Conservation (phyloP, 2,888 invertebrate genomes). For the Mamestra brassicae region DNA sequence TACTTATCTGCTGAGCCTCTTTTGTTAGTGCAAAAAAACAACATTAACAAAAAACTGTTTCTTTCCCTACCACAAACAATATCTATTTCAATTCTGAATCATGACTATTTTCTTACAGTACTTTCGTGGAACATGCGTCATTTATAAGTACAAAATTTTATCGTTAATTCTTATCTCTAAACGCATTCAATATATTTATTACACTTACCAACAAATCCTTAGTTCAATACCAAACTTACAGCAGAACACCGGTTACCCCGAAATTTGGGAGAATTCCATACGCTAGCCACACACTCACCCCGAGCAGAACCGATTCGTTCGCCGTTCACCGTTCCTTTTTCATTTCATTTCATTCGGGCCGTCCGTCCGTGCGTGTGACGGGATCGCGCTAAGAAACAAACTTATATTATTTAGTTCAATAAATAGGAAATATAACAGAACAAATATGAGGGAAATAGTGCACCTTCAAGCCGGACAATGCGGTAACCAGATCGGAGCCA, state of each 20-base stretch:
- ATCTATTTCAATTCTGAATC: constrained; percentile 1
- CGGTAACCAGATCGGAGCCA: constrained; percentile 95
- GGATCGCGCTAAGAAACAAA: constrained; percentile 67
- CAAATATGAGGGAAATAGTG: constrained; percentile 95
- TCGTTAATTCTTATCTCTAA: constrained; percentile 1
- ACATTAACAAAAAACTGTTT: not conserved
- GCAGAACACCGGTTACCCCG: constrained; percentile 52
- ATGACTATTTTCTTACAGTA: not conserved
- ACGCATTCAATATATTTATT: constrained; percentile 1
- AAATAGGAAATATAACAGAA: constrained; percentile 69
- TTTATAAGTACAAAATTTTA: not conserved
- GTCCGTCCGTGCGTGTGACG: constrained; percentile 76
- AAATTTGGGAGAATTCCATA: constrained; percentile 64
- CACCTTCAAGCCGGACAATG: constrained; percentile 96
- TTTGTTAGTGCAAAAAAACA: not conserved
- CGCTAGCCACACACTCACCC: constrained; percentile 81
- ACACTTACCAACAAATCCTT: not conserved
- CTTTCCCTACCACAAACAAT: not conserved
- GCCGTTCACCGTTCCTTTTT: constrained; percentile 76
- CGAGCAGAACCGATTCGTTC: constrained; percentile 71
- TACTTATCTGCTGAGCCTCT: not conserved
- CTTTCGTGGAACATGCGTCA: not conserved
- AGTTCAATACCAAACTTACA: constrained; percentile 18
- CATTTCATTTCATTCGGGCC: constrained; percentile 80
- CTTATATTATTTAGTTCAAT: constrained; percentile 66